Conservation (phyloP, 2,113 vertebrate species). For the Salminus brasiliensis region DNA sequence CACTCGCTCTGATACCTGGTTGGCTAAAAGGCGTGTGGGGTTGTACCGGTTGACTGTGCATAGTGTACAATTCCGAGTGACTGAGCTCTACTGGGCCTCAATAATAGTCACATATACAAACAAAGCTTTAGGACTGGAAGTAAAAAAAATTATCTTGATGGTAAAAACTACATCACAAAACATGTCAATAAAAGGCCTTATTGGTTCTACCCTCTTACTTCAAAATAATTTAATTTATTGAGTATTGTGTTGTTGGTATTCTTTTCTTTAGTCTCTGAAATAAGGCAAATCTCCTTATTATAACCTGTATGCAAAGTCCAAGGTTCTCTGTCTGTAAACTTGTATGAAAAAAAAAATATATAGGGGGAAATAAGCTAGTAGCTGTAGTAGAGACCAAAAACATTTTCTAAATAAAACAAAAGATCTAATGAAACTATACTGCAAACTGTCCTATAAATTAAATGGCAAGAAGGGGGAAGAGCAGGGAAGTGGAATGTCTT, state of each 20-base stretch:
- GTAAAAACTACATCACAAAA: not conserved
- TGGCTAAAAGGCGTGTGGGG: not conserved
- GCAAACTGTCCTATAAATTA: no score
- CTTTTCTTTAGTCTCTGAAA: not conserved
- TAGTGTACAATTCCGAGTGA: not conserved
- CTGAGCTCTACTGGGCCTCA: not conserved
- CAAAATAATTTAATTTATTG: not conserved
- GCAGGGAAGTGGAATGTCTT: not conserved
- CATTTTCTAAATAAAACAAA: no score
- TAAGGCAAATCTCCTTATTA: not conserved
- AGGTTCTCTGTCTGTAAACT: not conserved
- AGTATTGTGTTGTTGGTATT: not conserved
- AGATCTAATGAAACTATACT: no score
- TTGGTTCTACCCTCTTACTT: not conserved
- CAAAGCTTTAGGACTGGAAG: not conserved
- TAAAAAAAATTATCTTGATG: constrained; percentile 2
- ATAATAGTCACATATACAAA: not conserved
- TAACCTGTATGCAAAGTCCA: not conserved
- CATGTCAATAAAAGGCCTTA: not conserved
- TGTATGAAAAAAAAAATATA: no score
- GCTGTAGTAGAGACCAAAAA: no score
- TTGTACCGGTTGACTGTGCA: not conserved
- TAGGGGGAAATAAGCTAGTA: no score
- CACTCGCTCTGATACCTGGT: not conserved
- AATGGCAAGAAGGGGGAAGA: not conserved